phyloP scores from a whole-genome alignment of 1,140 invertebrate species.

The Olivierus martensii region DNA sequence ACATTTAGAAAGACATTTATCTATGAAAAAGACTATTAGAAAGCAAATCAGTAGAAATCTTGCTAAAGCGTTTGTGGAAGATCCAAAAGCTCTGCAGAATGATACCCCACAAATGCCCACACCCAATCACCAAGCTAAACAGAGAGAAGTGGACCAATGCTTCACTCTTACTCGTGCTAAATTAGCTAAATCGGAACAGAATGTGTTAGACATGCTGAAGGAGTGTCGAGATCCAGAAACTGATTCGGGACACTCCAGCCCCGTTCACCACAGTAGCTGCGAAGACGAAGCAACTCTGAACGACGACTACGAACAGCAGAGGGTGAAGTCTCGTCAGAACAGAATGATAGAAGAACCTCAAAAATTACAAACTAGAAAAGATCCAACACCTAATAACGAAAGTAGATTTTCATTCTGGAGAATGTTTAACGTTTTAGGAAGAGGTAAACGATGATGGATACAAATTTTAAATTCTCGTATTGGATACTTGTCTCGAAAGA shows the following conservation, averaged over 20 bases:
- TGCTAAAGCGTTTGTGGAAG: conserved; percentile 53
- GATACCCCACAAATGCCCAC: conserved; percentile 40
- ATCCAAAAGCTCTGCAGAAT: conserved; percentile 52
- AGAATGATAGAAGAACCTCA: no score
- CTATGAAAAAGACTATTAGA: conserved; percentile 72
- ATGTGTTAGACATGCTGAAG: conserved; percentile 52
- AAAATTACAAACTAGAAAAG: no score
- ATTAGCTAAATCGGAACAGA: conserved; percentile 41
- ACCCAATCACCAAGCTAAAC: conserved; percentile 49
- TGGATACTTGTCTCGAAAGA: no score
- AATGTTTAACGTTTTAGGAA: not conserved
- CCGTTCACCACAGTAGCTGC: conserved; percentile 7
- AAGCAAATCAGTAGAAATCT: conserved; percentile 73
- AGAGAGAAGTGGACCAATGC: conserved; percentile 41
- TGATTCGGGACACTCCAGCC: conserved; percentile 16
- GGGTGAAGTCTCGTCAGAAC: no score
- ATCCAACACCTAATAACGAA: no score
- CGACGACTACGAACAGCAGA: no score
- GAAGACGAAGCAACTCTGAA: conserved; percentile 2
- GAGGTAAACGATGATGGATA: not conserved
- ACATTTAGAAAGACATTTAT: conserved; percentile 60
- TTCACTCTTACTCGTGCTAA: conserved; percentile 29
- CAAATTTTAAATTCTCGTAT: no score
- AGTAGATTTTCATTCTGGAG: not conserved
- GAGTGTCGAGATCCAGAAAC: conserved; percentile 20